Conservation (phyloP, 2,113 vertebrate genomes). For the Actinemys pallida region DNA sequence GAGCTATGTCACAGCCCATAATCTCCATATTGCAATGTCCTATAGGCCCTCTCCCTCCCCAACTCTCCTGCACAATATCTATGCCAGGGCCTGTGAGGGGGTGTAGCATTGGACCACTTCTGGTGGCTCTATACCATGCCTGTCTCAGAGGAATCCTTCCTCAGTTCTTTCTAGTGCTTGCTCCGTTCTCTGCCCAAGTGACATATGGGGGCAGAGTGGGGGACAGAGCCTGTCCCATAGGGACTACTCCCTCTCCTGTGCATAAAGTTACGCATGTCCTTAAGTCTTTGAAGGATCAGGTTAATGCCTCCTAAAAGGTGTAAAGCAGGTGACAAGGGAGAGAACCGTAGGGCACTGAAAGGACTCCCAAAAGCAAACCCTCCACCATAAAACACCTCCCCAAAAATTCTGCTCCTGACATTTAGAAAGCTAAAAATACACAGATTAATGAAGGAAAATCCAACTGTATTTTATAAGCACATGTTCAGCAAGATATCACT, state of each 20-base stretch:
- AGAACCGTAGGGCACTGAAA: neutral
- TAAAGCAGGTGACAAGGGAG: neutral
- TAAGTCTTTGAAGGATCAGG: neutral
- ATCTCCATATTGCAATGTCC: neutral
- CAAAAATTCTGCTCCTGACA: neutral
- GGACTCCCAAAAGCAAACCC: neutral
- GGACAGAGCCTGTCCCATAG: neutral
- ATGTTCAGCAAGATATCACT: neutral
- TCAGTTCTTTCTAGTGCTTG: neutral
- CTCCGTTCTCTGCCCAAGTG: neutral
- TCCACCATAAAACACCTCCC: neutral
- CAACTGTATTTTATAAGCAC: neutral
- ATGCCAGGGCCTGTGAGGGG: neutral
- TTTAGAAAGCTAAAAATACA: neutral
- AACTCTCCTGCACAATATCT: neutral
- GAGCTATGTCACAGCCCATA: neutral
- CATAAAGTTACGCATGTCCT: neutral
- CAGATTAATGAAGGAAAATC: neutral
- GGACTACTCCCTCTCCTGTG: neutral
- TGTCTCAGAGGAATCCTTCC: neutral
- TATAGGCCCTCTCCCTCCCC: neutral
- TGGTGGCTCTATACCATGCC: neutral
- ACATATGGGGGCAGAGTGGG: neutral
- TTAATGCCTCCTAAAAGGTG: neutral
- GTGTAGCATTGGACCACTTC: neutral